These are phyloP conservation scores for Austrolebias charrua DNA, from an alignment of 2,797 vertebrate species.

Conservation along the genomic window DNA sequence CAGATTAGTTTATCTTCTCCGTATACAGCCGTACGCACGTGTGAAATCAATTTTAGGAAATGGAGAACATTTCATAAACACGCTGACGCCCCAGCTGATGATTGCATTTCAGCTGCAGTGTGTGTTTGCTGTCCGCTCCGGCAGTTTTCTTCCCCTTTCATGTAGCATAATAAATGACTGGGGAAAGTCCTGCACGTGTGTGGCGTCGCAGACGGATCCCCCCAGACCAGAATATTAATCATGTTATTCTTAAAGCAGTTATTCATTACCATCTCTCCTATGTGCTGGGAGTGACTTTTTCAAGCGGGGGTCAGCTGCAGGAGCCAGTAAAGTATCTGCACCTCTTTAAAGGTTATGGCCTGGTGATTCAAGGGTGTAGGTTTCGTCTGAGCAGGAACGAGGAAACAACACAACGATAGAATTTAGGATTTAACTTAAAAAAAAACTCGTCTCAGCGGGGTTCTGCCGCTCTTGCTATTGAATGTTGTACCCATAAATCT, in stretches of 20 bases:
- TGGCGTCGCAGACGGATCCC: conserved; percentile 34
- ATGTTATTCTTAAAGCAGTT: conserved; percentile 50
- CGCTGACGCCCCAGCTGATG: conserved; percentile 23
- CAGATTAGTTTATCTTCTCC: conserved; percentile 26
- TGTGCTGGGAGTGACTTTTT: conserved; percentile 21
- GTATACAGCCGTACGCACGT: conserved; percentile 13
- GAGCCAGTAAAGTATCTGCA: conserved; percentile 42
- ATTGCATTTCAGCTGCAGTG: conserved; percentile 31
- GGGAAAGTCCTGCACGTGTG: conserved; percentile 39
- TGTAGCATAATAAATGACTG: conserved; percentile 40
- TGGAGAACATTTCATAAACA: conserved; percentile 29
- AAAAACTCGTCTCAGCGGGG: conserved; percentile 48
- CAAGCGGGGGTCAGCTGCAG: conserved; percentile 54
- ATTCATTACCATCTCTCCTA: conserved; percentile 43
- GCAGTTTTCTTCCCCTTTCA: conserved; percentile 32
- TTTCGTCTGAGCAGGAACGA: conserved; percentile 53
- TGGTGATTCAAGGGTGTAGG: conserved; percentile 55
- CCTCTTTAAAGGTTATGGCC: conserved; percentile 53
- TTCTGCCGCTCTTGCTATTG: conserved; percentile 45
- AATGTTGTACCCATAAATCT: conserved; percentile 68
- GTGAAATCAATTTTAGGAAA: conserved; percentile 36
- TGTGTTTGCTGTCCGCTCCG: conserved; percentile 26
- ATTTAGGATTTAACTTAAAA: conserved; percentile 56
- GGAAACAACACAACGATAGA: conserved; percentile 59
- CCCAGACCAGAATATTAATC: conserved; percentile 15